Evolutionary conservation across 2,888 invertebrate genomes (phyloP).

Genomic region (Drosophila melanosoma): DNA sequence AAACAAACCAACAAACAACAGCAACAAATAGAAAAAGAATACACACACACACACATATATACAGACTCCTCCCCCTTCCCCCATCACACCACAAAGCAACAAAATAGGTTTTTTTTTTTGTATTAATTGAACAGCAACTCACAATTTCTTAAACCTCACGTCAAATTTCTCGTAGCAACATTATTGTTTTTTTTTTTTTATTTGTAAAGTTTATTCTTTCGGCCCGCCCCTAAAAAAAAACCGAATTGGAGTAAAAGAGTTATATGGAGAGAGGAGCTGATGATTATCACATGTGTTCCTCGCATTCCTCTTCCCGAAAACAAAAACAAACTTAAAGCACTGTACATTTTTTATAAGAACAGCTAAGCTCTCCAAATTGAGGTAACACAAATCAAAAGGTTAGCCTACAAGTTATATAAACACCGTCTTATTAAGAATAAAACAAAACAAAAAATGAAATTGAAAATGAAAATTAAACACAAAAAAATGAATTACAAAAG

Average conservation of each 20-base stretch:
- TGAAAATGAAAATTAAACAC: conserved; percentile 10
- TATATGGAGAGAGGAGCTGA: conserved; percentile 16
- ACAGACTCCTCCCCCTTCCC: neutral
- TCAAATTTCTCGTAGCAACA: conserved; percentile 41
- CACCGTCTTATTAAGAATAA: conserved; percentile 44
- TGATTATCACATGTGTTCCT: conserved; percentile 52
- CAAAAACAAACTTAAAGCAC: conserved; percentile 19
- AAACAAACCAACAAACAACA: conserved; percentile 28
- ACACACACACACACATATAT: neutral
- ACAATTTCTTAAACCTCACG: conserved; percentile 28
- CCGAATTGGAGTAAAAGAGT: conserved; percentile 3
- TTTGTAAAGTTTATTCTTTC: conserved; percentile 43
- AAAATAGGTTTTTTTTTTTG: neutral
- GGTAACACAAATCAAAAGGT: conserved; percentile 65
- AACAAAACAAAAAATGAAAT: conserved; percentile 16
- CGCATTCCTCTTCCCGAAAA: conserved; percentile 51
- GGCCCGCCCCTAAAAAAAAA: conserved; percentile 11
- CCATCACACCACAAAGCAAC: conserved; percentile 27
- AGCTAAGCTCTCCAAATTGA: conserved; percentile 44
- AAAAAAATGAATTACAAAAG: conserved; percentile 30
- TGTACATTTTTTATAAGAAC: conserved; percentile 70
- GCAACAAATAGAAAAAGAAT: conserved; percentile 26
- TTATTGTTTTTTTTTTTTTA: conserved; percentile 4
- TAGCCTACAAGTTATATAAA: conserved; percentile 54
- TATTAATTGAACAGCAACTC: conserved; percentile 16